Evolutionary conservation across 2,113 vertebrate species (phyloP).

Genomic region (Bettongia penicillata): DNA sequence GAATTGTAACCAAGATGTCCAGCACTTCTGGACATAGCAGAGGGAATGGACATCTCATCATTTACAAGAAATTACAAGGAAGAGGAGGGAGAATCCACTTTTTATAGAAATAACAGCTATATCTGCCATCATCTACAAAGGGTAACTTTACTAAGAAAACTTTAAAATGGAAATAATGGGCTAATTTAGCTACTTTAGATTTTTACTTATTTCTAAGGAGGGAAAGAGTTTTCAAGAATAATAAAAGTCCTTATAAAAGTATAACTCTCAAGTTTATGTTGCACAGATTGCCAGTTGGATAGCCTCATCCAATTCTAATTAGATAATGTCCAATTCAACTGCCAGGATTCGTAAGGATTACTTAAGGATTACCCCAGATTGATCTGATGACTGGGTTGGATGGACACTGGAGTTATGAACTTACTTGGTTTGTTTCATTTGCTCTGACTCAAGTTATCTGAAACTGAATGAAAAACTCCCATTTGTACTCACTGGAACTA

Average conservation of each 20-base stretch:
- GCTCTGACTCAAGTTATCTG: not conserved
- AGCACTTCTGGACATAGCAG: not conserved
- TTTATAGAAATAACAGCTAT: not conserved
- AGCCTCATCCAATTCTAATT: not conserved
- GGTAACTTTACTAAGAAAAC: not conserved
- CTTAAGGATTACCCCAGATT: not conserved
- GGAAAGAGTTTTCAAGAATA: not conserved
- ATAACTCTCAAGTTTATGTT: not conserved
- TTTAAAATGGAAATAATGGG: not conserved
- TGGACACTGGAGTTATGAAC: not conserved
- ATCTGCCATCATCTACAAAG: not conserved
- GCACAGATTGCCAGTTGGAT: not conserved
- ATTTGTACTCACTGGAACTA: not conserved
- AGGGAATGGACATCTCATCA: not conserved
- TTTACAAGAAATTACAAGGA: not conserved
- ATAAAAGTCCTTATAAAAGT: not conserved
- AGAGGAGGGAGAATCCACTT: not conserved
- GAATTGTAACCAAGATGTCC: not conserved
- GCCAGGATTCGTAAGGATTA: not conserved
- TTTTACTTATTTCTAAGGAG: not conserved
- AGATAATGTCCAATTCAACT: not conserved
- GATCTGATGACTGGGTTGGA: not conserved
- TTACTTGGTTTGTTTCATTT: not conserved
- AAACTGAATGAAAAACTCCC: not conserved
- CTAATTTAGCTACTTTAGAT: too few relatives aligned